These are phyloP conservation scores for Alviniconcha strummeri DNA, from an alignment of 2,888 invertebrate genomes.

Conservation along the genomic window DNA sequence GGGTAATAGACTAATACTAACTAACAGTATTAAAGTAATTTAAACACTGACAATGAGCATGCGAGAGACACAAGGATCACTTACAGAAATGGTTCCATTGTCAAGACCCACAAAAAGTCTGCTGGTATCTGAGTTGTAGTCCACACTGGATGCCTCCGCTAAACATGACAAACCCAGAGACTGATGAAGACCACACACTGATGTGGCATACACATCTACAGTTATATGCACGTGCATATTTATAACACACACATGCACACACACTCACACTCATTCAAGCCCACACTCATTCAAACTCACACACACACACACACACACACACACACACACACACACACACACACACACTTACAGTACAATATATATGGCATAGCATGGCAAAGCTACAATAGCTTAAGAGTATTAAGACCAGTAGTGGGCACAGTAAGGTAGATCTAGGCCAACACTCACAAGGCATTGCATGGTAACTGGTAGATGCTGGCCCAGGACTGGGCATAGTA, in stretches of 20 bases:
- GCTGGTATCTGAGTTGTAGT: conserved; percentile 89
- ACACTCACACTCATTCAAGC: background rate
- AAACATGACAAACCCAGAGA: conserved; percentile 22
- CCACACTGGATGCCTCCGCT: conserved; percentile 91
- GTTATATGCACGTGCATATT: background rate
- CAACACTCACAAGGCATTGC: conserved; percentile 82
- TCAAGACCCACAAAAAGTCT: conserved; percentile 96
- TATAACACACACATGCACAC: background rate
- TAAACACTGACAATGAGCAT: too few species aligned
- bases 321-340: background rate
- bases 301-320: background rate
- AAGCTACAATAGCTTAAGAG: too few species aligned
- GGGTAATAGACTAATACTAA: too few species aligned
- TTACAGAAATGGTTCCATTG: conserved; percentile 88
- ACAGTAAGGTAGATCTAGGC: too few species aligned
- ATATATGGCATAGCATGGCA: too few species aligned
- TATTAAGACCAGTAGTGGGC: too few species aligned
- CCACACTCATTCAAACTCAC: background rate
- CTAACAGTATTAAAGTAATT: too few species aligned
- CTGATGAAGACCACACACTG: background rate
- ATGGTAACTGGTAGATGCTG: conserved; percentile 87
- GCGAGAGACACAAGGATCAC: conserved; percentile 38
- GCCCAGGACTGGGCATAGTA: conserved; percentile 91
- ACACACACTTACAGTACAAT: background rate
- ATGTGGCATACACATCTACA: background rate